A percentile compares a stretch with the other conserved stretches of the same genome.
Conservation (phyloP, 2,113 vertebrate genomes). For the Burhinus oedicnemus region DNA sequence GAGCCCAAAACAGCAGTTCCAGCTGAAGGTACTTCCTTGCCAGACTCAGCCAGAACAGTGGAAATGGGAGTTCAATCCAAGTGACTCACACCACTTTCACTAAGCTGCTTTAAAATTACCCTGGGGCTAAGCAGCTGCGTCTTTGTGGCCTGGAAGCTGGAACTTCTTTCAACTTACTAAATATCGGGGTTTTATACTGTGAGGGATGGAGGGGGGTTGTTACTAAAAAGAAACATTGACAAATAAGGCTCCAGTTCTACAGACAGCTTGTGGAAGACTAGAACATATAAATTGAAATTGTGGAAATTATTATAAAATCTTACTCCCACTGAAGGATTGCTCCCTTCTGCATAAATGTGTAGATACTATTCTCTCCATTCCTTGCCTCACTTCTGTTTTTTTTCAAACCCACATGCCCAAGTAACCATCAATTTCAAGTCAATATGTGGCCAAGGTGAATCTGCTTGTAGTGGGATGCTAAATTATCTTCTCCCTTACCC, state of each 20-base stretch:
- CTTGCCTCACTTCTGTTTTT: background rate
- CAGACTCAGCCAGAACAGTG: background rate
- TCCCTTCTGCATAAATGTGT: background rate
- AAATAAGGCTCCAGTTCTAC: background rate
- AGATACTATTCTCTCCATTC: background rate
- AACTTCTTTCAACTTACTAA: background rate
- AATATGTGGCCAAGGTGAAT: background rate
- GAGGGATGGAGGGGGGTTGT: accelerated
- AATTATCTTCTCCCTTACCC: background rate
- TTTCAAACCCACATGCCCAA: background rate
- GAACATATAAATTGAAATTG: background rate
- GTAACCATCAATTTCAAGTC: background rate
- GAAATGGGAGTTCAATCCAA: background rate
- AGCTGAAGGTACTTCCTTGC: background rate
- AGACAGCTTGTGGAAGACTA: background rate
- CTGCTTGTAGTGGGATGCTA: background rate
- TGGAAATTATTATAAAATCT: background rate
- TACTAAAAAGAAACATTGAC: background rate
- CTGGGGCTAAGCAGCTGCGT: background rate
- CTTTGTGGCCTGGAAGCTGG: background rate
- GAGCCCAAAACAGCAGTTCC: background rate
- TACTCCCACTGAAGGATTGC: background rate
- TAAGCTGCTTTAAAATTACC: background rate
- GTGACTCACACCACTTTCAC: background rate
- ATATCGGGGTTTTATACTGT: background rate